Evolutionary conservation across 2,888 invertebrate genomes (phyloP), one percentile per base, ranked within the genome.

Genomic region (Anorthoa munda): DNA sequence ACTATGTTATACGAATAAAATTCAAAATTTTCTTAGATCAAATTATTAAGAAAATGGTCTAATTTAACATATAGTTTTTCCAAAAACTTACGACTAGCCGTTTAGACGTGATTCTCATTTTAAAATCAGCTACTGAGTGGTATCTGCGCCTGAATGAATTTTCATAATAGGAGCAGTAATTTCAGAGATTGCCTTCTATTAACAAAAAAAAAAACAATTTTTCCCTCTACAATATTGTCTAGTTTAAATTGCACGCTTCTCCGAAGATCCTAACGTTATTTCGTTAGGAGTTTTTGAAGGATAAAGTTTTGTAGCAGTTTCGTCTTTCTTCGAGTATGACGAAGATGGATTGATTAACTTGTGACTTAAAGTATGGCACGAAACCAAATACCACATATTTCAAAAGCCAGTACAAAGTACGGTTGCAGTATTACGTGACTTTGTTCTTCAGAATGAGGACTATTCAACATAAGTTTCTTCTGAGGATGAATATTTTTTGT

Each of bases 291-390:
- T 48, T 66, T 46, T 72, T 51, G 23, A 51, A 58, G 48, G 45
- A 45, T 21, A 23, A 23, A 59, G 39, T 75, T 75, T 45, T 53
- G 23, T 55, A 59, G n/a, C 15, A 53, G 13, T 60, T 46, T 60
- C 59, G n/a, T 50, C 18, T 73, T 73, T 48, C 39, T 13, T 45
- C 21, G 48, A 45, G 61, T 51, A 46, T 53, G 21, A 76, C 48
- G 26, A 55, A 63, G 26, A 55, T 55, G 23, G 58, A 61, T 61
- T 26, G 17, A 39, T 39, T 9, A 39, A 9, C 39, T 59, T 5
- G 7, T 55, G 15, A 23, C 55, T 12, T 46, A 17, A 60, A 55
- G 55, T 77, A 50, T 26, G 26, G 13, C 26, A 45, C 23, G 45
- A 17, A 31, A 70, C 26, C 51, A 58, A 46, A 59, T 46, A 23